Conservation (phyloP, 2,113 vertebrate species). For the Pelecanoides urinatrix region DNA sequence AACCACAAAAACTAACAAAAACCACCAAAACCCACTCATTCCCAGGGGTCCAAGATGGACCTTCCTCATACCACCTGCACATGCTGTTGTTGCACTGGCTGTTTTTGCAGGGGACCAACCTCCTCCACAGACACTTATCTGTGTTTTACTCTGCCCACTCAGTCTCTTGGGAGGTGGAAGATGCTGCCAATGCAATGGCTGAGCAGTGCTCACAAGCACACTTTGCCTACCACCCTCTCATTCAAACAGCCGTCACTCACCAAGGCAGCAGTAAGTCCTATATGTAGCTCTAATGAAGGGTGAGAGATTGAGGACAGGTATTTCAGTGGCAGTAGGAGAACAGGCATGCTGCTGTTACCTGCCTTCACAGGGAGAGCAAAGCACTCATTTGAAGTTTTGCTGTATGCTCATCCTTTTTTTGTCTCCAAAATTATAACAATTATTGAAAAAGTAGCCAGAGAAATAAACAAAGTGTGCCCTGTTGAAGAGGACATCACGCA, state of each 20-base stretch:
- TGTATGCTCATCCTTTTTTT: background rate
- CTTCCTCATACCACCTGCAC: background rate
- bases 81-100: background rate
- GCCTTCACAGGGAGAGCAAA: background rate
- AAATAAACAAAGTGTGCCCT: background rate
- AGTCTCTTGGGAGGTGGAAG: background rate
- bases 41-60: background rate
- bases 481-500: background rate
- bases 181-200: background rate
- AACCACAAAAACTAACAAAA: background rate
- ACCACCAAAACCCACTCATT: fast-evolving
- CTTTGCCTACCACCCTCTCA: background rate
- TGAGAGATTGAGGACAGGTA: background rate
- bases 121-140: background rate
- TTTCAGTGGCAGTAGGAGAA: background rate
- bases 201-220: background rate
- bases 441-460: background rate
- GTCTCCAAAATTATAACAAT: background rate
- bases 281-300: background rate
- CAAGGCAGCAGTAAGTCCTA: background rate
- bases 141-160: background rate
- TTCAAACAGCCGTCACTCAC: background rate
- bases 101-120: background rate
- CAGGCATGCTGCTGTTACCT: background rate
- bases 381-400: background rate